phyloP scores from a whole-genome alignment of 2,797 vertebrate species.

The Rhynchotus rufescens region DNA sequence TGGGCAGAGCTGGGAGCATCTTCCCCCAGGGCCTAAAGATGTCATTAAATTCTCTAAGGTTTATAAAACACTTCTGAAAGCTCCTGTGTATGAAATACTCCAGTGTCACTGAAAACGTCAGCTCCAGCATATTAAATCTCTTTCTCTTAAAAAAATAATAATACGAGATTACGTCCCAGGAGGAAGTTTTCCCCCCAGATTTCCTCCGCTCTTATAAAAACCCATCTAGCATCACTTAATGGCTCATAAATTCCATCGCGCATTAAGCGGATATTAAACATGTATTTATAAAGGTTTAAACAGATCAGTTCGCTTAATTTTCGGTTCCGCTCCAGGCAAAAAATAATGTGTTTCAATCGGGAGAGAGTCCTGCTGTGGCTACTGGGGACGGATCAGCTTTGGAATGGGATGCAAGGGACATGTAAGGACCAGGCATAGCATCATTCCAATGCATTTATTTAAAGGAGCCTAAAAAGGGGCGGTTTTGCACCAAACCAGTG shows the following conservation, averaged over 20 bases:
- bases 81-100: constrained; percentile 23
- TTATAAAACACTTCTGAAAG: constrained; percentile 46
- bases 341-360: not conserved
- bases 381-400: not conserved
- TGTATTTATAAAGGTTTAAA: constrained; percentile 74
- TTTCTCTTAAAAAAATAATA: constrained; percentile 66
- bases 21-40: not conserved
- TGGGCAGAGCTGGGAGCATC: not conserved
- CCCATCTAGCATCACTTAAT: constrained; percentile 53
- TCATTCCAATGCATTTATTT: not conserved
- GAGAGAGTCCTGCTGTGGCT: not conserved
- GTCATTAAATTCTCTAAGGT: constrained; percentile 29
- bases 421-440: not conserved
- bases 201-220: constrained; percentile 76
- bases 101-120: constrained; percentile 52
- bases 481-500: not conserved
- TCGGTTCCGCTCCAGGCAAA: constrained; percentile 44
- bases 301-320: constrained; percentile 72
- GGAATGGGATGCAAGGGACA: not conserved
- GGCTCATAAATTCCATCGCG: constrained; percentile 73
- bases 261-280: constrained; percentile 76
- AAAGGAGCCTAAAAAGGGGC: not conserved
- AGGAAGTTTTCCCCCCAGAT: constrained; percentile 75
- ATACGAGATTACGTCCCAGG: constrained; percentile 76
- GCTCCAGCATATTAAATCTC: constrained; percentile 49